A percentile compares a stretch with the other conserved stretches of the same genome.
These are phyloP conservation scores for Amphipyra tragopoginis DNA, from an alignment of 2,888 invertebrate genomes.

Conservation along the genomic window DNA sequence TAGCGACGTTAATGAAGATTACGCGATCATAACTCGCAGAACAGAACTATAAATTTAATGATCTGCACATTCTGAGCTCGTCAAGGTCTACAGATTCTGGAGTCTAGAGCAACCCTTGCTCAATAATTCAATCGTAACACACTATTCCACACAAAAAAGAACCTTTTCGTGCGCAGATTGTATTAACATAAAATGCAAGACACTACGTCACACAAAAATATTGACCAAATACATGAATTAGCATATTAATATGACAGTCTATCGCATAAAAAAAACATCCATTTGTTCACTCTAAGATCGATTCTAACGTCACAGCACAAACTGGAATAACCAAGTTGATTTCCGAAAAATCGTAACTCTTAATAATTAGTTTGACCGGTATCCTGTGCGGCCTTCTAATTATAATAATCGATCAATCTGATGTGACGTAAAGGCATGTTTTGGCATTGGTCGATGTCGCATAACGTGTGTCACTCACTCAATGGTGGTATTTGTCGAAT, in stretches of 20 bases:
- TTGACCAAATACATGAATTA: constrained; percentile 4
- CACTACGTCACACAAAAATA: too few species aligned
- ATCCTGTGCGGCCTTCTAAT: constrained; percentile 50
- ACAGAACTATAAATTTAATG: too few species aligned
- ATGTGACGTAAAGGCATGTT: constrained; percentile 45
- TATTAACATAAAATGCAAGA: too few species aligned
- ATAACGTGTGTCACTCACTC: constrained; percentile 39
- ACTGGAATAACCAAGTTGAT: constrained; percentile 31
- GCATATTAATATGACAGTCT: constrained; percentile 15
- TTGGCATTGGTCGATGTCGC: constrained; percentile 46
- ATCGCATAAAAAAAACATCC: constrained; percentile 6
- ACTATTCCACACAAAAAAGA: too few species aligned
- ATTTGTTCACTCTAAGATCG: constrained; percentile 1
- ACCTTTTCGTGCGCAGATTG: too few species aligned
- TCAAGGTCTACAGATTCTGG: too few species aligned
- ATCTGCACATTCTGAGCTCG: too few species aligned
- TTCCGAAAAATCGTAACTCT: constrained; percentile 29
- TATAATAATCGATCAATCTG: constrained; percentile 29
- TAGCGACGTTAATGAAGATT: too few species aligned
- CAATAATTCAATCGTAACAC: too few species aligned
- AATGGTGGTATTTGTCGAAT: constrained; percentile 31
- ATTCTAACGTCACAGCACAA: constrained; percentile 18
- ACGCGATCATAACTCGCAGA: too few species aligned
- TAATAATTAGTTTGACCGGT: constrained; percentile 38
- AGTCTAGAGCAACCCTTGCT: too few species aligned